These are phyloP conservation scores for Hypena proboscidalis DNA, from an alignment of 2,888 invertebrate species.

Conservation along the genomic window DNA sequence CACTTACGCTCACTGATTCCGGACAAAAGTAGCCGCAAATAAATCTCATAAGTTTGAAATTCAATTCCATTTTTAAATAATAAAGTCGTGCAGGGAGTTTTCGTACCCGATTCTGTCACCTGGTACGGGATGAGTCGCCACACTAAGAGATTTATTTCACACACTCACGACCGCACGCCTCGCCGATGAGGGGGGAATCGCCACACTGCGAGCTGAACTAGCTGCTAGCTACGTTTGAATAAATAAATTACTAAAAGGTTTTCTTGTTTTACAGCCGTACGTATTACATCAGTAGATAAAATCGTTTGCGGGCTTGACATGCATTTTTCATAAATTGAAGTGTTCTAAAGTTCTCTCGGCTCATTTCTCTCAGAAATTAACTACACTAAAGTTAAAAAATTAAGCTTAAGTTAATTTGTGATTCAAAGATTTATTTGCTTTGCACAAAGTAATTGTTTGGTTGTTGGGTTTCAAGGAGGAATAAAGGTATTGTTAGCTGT, in stretches of 20 bases:
- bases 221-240: slow-evolving; percentile 2
- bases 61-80: slow-evolving; percentile 43
- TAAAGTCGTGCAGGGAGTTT: slow-evolving; percentile 52
- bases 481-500: too few species aligned
- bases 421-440: too few species aligned
- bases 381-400: too few species aligned
- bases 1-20: neutral
- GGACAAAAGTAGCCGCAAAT: slow-evolving; percentile 6
- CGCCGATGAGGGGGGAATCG: slow-evolving; percentile 9
- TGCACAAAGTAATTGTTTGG: too few species aligned
- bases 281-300: too few species aligned
- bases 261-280: neutral
- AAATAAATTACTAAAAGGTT: neutral
- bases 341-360: too few species aligned
- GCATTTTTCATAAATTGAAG: too few species aligned
- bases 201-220: slow-evolving; percentile 15
- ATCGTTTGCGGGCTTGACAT: too few species aligned
- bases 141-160: slow-evolving; percentile 58
- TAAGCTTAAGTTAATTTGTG: too few species aligned
- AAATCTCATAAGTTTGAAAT: slow-evolving; percentile 34
- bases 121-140: slow-evolving; percentile 46
- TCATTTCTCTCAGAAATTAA: too few species aligned
- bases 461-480: too few species aligned
- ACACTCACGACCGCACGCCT: slow-evolving; percentile 33
- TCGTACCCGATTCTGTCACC: slow-evolving; percentile 59